Evolutionary conservation across 53 echinoderm and acorn worm genomes (phyloP), one percentile per base, ranked within the genome.

Genomic region (Temnopleurus reevesii): DNA sequence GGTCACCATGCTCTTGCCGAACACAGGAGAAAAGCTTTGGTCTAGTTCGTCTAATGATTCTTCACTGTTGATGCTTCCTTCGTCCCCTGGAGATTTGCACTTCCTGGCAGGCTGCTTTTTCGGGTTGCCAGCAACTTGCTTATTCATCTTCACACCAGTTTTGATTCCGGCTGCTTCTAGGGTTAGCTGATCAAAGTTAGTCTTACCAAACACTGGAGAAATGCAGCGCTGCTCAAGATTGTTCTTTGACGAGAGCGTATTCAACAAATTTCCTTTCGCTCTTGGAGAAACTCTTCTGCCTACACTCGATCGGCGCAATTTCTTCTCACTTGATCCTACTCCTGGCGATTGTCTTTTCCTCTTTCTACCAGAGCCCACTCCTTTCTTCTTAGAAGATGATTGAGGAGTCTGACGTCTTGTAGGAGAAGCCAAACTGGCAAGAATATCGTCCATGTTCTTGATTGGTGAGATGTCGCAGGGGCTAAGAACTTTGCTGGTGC

Each of bases 301-400:
- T 18, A 47, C 55, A 31, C 27, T 56, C 19, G 47, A 38, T 46
- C 45, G 23, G 10, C 64, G 76, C 35, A 17, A 18, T 66, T 87
- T 87, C 88, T 87, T 65, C 36, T 87, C 71, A 33, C 88, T 87
- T 18, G 71, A 65, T 3, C 10, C 17, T 19, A 71, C 71, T 3
- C 66, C 71, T 49, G 88, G 88, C 18, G 88, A 87, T 36, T 87
- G 66, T 27, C 88, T 87, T 71, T 87, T 65, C 18, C 88, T 66
- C 30, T 87, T 87, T 24, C 36, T 87, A 4, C 66, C 71, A 65
- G 55, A 66, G 8, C 55, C 36, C 31, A 4, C 26, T 27, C 63
- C 25, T 35, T 36, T 83, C 46, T 53, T 45, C 35, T 66, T 87
- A 53, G 88, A 53, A 12, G 61, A 45, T 6, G 88, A 87, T 28